Evolutionary conservation across 2,888 invertebrate genomes (phyloP).

Genomic region (Scaptomyza reducta): DNA sequence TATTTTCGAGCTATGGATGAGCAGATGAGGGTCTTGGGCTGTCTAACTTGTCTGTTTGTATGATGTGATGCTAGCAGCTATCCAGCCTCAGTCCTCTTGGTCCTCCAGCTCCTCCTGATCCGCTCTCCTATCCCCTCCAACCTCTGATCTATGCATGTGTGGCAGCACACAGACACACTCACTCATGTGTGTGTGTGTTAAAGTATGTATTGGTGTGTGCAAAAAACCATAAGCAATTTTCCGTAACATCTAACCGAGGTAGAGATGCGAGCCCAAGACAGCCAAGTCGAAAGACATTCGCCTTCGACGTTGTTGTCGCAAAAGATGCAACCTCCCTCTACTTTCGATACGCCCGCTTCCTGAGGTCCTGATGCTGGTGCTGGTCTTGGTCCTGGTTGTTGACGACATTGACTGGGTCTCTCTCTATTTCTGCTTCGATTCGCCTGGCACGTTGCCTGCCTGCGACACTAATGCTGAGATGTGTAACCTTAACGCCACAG

Average conservation of each 20-base stretch:
- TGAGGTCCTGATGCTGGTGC: constrained; percentile 7
- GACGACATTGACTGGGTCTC: constrained; percentile 72
- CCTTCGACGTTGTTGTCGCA: constrained; percentile 36
- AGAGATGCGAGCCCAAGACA: constrained; percentile 55
- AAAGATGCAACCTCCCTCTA: constrained; percentile 46
- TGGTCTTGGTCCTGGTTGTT: constrained; percentile 45
- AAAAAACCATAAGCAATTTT: constrained; percentile 80
- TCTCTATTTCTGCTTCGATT: constrained; percentile 56
- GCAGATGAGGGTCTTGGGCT: constrained; percentile 78
- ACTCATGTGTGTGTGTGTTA: constrained; percentile 42
- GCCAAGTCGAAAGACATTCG: constrained; percentile 58
- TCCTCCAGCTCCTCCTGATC: constrained; percentile 13
- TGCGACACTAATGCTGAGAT: constrained; percentile 77
- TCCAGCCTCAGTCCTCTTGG: constrained; percentile 24
- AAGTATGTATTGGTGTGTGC: constrained; percentile 54
- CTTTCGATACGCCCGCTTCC: constrained; percentile 14
- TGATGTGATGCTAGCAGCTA: constrained; percentile 62
- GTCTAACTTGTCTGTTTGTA: constrained; percentile 79
- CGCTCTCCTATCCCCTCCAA: background rate
- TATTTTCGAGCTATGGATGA: constrained; percentile 75
- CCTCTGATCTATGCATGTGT: constrained; percentile 65
- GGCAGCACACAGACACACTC: constrained; percentile 23
- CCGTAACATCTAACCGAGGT: constrained; percentile 77
- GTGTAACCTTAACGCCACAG: constrained; percentile 61
- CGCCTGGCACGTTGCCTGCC: constrained; percentile 66